Evolutionary conservation across 2,797 vertebrate species (phyloP).

Genomic region (Mycteria americana): DNA sequence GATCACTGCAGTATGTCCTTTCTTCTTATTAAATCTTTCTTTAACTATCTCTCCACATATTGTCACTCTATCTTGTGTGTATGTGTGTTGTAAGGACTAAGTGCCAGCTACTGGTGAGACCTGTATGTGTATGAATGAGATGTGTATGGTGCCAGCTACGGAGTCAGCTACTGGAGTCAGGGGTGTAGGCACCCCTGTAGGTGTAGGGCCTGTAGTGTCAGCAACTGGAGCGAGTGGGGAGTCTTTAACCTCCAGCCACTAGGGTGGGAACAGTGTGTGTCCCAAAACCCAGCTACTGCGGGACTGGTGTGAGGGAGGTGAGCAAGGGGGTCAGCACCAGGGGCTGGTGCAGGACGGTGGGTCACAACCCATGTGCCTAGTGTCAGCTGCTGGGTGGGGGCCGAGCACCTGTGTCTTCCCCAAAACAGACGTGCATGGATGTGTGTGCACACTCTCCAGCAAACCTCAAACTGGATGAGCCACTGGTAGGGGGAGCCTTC

Average conservation of each 20-base stretch:
- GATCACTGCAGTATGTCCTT: neutral
- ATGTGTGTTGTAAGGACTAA: neutral
- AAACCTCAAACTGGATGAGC: neutral
- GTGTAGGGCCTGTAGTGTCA: neutral
- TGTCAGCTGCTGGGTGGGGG: neutral
- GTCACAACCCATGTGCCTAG: neutral
- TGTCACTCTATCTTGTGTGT: neutral
- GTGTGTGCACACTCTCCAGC: neutral
- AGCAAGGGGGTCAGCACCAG: rapidly evolving
- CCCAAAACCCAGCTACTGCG: neutral
- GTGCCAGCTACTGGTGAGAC: neutral
- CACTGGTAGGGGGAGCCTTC: too few species aligned
- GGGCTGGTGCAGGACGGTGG: rapidly evolving
- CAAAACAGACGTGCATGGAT: neutral
- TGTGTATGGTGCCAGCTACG: too few species aligned
- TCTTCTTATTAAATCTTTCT: neutral
- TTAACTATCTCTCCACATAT: neutral
- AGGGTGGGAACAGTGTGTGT: neutral
- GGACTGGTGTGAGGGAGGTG: too few species aligned
- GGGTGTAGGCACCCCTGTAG: too few species aligned
- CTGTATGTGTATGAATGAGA: neutral
- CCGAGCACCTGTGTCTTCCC: neutral
- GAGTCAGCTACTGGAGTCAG: neutral
- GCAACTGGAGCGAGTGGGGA: neutral
- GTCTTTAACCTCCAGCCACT: neutral